Conservation (phyloP, 37 sponge, comb jelly and placozoan genomes). For the Chondrosia reniformis region DNA sequence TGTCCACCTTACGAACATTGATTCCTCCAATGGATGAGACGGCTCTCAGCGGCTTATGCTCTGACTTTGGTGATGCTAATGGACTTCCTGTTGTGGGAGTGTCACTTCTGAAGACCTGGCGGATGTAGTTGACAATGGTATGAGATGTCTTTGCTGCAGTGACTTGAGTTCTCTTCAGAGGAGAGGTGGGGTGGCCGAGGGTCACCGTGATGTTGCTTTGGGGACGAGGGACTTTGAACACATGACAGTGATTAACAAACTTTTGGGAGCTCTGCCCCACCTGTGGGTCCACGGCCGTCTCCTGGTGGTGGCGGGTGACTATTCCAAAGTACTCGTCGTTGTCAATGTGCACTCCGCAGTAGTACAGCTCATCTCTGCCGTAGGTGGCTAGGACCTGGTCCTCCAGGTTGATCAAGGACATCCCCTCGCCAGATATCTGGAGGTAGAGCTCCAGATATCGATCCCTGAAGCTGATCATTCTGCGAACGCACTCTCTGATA, state of each 20-base stretch:
- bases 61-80: not conserved
- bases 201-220: conserved; percentile 21
- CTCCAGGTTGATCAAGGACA: conserved; percentile 42
- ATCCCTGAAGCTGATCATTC: conserved; percentile 29
- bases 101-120: conserved; percentile 31
- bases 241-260: conserved; percentile 53
- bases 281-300: conserved; percentile 30
- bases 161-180: not conserved
- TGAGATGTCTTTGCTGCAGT: conserved; percentile 30
- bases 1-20: not conserved
- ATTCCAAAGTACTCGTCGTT: conserved; percentile 75
- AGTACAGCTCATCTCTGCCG: conserved; percentile 57
- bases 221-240: conserved; percentile 48
- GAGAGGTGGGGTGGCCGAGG: conserved; percentile 30
- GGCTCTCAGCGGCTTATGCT: not conserved
- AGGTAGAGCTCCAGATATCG: conserved; percentile 46
- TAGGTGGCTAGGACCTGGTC: conserved; percentile 30
- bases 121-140: conserved; percentile 51
- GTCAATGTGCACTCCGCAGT: conserved; percentile 60
- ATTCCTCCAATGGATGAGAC: no score
- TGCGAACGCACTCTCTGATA: conserved; percentile 60
- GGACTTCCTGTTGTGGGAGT: not conserved
- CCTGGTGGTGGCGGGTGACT: conserved; percentile 40
- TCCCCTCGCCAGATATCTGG: conserved; percentile 21
- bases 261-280: conserved; percentile 13